These are phyloP conservation scores for Pycnomerus fuliginosus DNA, from an alignment of 2,888 invertebrate genomes.

Conservation along the genomic window DNA sequence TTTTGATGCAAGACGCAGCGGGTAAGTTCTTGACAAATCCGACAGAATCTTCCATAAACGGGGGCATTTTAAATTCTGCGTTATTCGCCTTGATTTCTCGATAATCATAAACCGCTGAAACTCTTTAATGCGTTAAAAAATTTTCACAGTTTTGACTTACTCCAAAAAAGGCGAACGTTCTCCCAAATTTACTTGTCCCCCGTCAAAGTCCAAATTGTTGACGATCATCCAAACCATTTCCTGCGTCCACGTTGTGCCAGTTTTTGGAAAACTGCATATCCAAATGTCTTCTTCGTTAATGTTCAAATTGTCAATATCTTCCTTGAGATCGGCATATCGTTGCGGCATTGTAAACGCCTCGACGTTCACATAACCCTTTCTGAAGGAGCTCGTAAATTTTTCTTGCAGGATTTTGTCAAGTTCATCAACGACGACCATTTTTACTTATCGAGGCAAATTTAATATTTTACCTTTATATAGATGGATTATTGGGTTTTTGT, in stretches of 20 bases:
- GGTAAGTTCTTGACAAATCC: constrained; percentile 30
- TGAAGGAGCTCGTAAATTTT: constrained; percentile 39
- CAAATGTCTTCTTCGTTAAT: constrained; percentile 57
- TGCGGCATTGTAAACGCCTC: constrained; percentile 52
- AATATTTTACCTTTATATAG: too few species aligned
- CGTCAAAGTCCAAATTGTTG: constrained; percentile 62
- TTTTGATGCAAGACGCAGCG: constrained; percentile 59
- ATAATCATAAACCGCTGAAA: constrained; percentile 1
- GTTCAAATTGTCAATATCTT: constrained; percentile 52
- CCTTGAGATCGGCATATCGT: constrained; percentile 48
- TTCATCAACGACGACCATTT: constrained; percentile 10
- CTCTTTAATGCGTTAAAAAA: constrained; percentile 34
- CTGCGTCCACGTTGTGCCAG: constrained; percentile 74
- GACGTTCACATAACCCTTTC: constrained; percentile 38
- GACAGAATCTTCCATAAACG: constrained; percentile 31
- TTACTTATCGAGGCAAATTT: too few species aligned
- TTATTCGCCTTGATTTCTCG: not conserved
- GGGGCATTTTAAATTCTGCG: not conserved
- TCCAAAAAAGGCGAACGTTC: constrained; percentile 71
- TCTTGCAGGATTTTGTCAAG: constrained; percentile 36
- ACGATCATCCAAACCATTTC: constrained; percentile 72
- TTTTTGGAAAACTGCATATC: constrained; percentile 60
- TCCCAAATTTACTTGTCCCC: constrained; percentile 55
- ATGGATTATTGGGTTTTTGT: too few species aligned
- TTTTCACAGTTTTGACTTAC: constrained; percentile 56